Evolutionary conservation across 2,113 vertebrate genomes (phyloP).

Genomic region (Peromyscus leucopus): DNA sequence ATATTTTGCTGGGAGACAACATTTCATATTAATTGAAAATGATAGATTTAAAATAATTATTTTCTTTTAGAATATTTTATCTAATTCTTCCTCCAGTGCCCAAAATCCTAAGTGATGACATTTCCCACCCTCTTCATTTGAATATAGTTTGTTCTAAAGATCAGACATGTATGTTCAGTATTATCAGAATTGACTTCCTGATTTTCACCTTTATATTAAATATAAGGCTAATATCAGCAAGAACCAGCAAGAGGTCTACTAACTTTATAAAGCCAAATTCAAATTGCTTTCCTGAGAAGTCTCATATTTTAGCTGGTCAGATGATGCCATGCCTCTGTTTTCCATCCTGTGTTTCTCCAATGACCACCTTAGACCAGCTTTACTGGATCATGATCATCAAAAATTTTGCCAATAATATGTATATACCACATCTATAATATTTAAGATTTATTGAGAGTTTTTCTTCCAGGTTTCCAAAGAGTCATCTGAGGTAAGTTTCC

Average conservation of each 20-base stretch:
- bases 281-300: not conserved
- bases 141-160: not conserved
- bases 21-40: not conserved
- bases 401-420: not conserved
- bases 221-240: not conserved
- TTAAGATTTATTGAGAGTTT: not conserved
- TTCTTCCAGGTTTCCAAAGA: not conserved
- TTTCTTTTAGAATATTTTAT: slow-evolving; percentile 31
- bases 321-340: not conserved
- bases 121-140: not conserved
- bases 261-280: not conserved
- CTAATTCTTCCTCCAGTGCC: fast-evolving
- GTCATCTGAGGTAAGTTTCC: not conserved
- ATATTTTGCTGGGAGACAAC: not conserved
- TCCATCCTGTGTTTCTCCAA: not conserved
- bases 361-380: not conserved
- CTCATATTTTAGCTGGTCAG: not conserved
- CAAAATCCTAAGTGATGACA: not conserved
- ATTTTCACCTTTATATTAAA: not conserved
- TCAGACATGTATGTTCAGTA: not conserved
- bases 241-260: not conserved
- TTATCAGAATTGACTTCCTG: not conserved
- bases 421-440: not conserved
- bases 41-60: not conserved
- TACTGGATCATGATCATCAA: not conserved